Evolutionary conservation across 2,797 vertebrate genomes (phyloP), one percentile per base, ranked within the genome.

Genomic region (Neopelma chrysocephalum): DNA sequence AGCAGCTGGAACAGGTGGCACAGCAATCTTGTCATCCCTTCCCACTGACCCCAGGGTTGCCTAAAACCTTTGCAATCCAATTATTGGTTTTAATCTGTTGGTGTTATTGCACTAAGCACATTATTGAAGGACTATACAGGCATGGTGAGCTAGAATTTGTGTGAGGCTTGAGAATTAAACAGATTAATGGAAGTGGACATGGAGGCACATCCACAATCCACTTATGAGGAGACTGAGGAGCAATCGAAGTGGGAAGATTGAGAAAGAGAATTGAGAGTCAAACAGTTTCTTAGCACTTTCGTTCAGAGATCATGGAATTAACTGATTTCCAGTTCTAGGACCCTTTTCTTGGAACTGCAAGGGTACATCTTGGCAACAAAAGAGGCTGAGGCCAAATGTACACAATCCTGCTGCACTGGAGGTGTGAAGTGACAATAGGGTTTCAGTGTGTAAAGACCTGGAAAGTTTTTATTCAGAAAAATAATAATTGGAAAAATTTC

Each of bases 31-130:
- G 15, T 87, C 45, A 54, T 93, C 85, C 89, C 42, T 88, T 69
- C 82, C 79, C 90, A 34, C 72, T 89, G 93, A 87, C 73, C 88
- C 86, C 64, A 47, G 56, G 53, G 70, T 47, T 94, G 86, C 82
- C 86, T 56, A 71, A 94, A 94, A 38, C 76, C 72, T 71, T 78
- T 79, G 81, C 78, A 92, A 85, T 89, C 82, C 64, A 60, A 47
- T 89, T 65, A 58, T 2, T 62, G 45, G 15, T 8, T 82, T 77
- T 94, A 92, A 93, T 92, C 88, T 76, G 70, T n/a, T 79, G 89
- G 66, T 91, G 75, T 80, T 89, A 60, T 7, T 94, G 84, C 91
- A 70, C 91, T 96, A 66, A 90, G 69, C 53, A 12, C 34, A 47
- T 96, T 87, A 91, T 25, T 94, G 93, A 87, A 70, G 87, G 87